phyloP scores from a whole-genome alignment of 2,888 invertebrate genomes.

The Drosophila cyrtoloma region DNA sequence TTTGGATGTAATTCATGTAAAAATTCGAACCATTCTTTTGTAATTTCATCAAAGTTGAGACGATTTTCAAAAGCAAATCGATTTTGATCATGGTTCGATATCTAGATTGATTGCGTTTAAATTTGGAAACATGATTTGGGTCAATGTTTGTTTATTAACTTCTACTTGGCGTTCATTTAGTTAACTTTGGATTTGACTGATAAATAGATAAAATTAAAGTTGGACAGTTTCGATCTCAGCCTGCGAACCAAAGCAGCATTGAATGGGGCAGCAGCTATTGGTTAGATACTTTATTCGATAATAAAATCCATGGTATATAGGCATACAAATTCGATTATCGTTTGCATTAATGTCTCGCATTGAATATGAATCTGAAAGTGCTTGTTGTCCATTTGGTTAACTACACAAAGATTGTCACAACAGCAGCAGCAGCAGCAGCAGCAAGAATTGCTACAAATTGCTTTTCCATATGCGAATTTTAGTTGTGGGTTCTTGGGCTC shows the following conservation, averaged over 20 bases:
- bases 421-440: conserved; percentile 4
- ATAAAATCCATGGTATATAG: neutral
- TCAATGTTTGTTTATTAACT: neutral
- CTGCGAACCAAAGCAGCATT: neutral
- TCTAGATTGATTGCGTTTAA: neutral
- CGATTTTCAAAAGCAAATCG: neutral
- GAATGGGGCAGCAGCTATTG: neutral
- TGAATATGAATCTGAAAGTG: conserved; percentile 15
- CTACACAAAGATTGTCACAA: conserved; percentile 22
- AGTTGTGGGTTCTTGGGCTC: conserved; percentile 29
- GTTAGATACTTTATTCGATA: neutral
- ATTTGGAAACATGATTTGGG: neutral
- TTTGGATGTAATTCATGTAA: neutral
- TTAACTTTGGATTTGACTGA: neutral
- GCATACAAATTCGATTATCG: conserved; percentile 43
- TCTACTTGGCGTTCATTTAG: neutral
- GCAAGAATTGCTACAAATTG: conserved; percentile 40
- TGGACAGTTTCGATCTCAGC: neutral
- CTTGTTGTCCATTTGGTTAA: conserved; percentile 33
- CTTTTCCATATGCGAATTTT: conserved; percentile 41
- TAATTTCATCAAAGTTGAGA: neutral
- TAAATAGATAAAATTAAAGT: neutral
- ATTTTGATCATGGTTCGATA: neutral
- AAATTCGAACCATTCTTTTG: neutral
- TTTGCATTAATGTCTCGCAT: conserved; percentile 37